Evolutionary conservation across 2,888 invertebrate species (phyloP).

Genomic region (Habrosyne pyritoides): DNA sequence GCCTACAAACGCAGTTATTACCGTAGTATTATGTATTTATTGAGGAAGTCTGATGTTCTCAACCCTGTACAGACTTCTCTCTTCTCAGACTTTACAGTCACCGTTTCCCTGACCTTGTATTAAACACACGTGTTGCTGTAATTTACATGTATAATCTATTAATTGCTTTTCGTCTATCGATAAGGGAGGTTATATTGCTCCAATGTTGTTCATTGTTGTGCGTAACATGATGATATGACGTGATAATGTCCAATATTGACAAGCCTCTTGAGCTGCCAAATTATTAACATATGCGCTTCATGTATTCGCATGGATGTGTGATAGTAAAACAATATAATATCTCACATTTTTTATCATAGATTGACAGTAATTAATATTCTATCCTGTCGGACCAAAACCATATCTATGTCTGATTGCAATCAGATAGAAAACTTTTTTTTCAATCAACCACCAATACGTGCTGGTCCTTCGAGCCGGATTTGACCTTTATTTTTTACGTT

Average conservation of each 20-base stretch:
- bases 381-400: too few relatives aligned
- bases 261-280: conserved; percentile 28
- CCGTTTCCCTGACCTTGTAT: neutral
- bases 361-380: neutral
- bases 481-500: too few relatives aligned
- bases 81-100: neutral
- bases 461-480: neutral
- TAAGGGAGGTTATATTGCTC: conserved; percentile 38
- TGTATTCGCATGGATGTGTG: neutral
- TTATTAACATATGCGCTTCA: conserved; percentile 30
- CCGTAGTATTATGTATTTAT: too few relatives aligned
- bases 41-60: too few relatives aligned
- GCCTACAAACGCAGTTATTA: too few relatives aligned
- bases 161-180: conserved; percentile 28
- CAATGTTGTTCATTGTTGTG: conserved; percentile 32
- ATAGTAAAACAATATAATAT: neutral
- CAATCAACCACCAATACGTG: too few relatives aligned
- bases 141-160: conserved; percentile 1
- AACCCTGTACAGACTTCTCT: too few relatives aligned
- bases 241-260: conserved; percentile 49
- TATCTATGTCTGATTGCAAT: too few relatives aligned
- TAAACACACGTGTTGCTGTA: neutral
- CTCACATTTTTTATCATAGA: neutral
- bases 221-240: conserved; percentile 41
- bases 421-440: too few relatives aligned